Conservation (phyloP, 1,140 invertebrate species). For the Macrosteles quadrilineatus region DNA sequence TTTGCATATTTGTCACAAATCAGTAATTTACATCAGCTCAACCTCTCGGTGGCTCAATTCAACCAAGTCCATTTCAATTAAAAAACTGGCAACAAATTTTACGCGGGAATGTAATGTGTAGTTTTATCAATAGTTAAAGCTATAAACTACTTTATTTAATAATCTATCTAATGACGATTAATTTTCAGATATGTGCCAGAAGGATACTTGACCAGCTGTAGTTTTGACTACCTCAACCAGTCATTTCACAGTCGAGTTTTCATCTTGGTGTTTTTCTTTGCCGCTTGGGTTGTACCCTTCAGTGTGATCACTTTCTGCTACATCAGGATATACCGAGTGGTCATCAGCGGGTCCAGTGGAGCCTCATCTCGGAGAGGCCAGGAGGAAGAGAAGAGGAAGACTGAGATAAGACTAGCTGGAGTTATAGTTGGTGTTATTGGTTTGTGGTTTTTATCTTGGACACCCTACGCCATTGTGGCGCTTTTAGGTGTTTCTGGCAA, state of each 20-base stretch:
- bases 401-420: constrained; percentile 65
- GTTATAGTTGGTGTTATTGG: constrained; percentile 66
- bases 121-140: no score
- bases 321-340: constrained; percentile 56
- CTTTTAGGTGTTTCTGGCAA: constrained; percentile 68
- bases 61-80: no score
- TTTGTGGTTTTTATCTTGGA: constrained; percentile 75
- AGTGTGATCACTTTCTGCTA: constrained; percentile 69
- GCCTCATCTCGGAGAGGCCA: constrained; percentile 52
- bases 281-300: constrained; percentile 69
- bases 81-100: no score
- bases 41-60: no score
- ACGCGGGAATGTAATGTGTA: no score
- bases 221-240: constrained; percentile 74
- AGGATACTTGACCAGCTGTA: constrained; percentile 76
- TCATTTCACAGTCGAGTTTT: constrained; percentile 58
- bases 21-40: no score
- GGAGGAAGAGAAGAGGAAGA: constrained; percentile 64
- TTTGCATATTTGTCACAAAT: no score
- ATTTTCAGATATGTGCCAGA: constrained; percentile 74
- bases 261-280: constrained; percentile 67
- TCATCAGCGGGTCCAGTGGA: constrained; percentile 22
- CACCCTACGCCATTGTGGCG: constrained; percentile 71
- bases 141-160: no score
- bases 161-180: no score